These are phyloP conservation scores for Hormaphis cornu DNA, from an alignment of 1,140 invertebrate species.

Conservation along the genomic window DNA sequence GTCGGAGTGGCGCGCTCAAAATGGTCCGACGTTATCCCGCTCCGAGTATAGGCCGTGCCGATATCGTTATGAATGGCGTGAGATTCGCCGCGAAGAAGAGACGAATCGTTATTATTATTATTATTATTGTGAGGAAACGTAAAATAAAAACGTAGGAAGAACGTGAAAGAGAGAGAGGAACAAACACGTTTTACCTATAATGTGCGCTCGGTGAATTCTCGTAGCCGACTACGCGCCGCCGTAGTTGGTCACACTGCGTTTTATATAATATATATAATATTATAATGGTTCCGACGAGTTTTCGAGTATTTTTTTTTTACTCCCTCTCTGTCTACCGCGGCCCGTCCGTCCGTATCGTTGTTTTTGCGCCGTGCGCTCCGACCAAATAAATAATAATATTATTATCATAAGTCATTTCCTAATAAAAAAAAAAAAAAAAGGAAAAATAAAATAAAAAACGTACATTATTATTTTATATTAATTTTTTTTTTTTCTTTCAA, in stretches of 20 bases:
- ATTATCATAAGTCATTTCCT: too few species aligned
- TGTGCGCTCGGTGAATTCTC: neutral
- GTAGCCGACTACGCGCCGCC: neutral
- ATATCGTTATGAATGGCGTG: constrained; percentile 20
- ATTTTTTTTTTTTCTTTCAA: neutral
- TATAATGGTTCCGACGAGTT: constrained; percentile 10
- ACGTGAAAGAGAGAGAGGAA: neutral
- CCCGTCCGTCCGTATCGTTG: constrained; percentile 31
- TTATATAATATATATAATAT: constrained; percentile 17
- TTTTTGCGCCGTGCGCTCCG: constrained; percentile 31
- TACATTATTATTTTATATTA: neutral
- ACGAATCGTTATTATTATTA: too few species aligned
- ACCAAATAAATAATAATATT: too few species aligned
- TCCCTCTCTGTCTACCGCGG: constrained; percentile 27
- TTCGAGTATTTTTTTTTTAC: constrained; percentile 16
- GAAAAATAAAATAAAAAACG: neutral
- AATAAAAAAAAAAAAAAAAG: too few species aligned
- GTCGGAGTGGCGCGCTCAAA: neutral
- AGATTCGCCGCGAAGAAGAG: neutral
- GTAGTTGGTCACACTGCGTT: constrained; percentile 28
- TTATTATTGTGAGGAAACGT: too few species aligned
- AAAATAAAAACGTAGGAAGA: neutral
- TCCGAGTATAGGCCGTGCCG: constrained; percentile 11
- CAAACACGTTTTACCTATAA: constrained; percentile 20
- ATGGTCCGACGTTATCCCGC: constrained; percentile 8